Evolutionary conservation across 2,113 vertebrate species (phyloP).

Genomic region (Beaufortia kweichowensis): DNA sequence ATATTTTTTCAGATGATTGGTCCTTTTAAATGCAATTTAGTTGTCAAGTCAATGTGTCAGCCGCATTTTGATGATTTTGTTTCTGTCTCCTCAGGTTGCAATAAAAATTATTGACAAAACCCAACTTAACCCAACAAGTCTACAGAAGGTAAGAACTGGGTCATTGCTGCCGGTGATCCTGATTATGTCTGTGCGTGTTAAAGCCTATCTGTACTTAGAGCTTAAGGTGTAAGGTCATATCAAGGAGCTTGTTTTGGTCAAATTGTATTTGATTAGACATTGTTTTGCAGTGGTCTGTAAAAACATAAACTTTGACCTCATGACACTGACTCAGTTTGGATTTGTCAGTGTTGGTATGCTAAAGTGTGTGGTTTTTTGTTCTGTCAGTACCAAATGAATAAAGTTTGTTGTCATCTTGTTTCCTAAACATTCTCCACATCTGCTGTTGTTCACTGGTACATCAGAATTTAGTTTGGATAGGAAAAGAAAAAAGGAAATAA

Average conservation of each 20-base stretch:
- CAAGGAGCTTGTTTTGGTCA: constrained; percentile 35
- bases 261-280: neutral
- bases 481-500: neutral
- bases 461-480: too few relatives aligned
- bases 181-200: neutral
- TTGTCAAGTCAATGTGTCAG: constrained; percentile 24
- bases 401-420: too few relatives aligned
- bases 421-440: too few relatives aligned
- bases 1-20: constrained; percentile 5
- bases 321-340: neutral
- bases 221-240: constrained; percentile 2
- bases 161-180: neutral
- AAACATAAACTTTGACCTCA: constrained; percentile 28
- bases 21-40: constrained; percentile 32
- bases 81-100: constrained; percentile 70
- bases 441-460: too few relatives aligned
- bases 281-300: constrained; percentile 12
- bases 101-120: constrained; percentile 82
- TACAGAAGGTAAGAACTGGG: constrained; percentile 66
- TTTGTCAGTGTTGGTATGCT: neutral
- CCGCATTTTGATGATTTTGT: constrained; percentile 3
- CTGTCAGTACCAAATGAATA: too few relatives aligned
- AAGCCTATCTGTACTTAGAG: constrained; percentile 15
- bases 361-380: neutral
- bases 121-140: constrained; percentile 72